Evolutionary conservation across 2,113 vertebrate species (phyloP).

Genomic region (Pteropus alecto): DNA sequence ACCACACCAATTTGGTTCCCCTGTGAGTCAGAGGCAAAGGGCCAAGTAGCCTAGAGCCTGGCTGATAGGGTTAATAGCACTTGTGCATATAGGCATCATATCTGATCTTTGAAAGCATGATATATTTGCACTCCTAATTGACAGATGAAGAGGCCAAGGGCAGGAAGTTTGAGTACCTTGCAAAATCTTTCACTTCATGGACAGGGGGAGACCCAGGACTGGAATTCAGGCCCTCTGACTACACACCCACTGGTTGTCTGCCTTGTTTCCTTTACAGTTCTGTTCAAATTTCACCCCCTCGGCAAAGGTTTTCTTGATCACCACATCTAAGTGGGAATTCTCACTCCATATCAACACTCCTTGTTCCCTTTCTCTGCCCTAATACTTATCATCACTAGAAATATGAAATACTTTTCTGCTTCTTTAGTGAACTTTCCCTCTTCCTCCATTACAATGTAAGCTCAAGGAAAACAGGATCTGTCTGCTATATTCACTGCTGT

Average conservation of each 20-base stretch:
- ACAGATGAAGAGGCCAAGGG: background rate
- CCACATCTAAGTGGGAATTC: background rate
- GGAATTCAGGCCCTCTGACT: background rate
- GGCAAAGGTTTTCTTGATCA: background rate
- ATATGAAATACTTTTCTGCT: background rate
- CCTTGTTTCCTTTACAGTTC: background rate
- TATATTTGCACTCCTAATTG: background rate
- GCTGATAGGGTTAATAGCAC: background rate
- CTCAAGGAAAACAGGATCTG: background rate
- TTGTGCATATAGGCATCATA: fast-evolving
- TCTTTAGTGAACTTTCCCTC: background rate
- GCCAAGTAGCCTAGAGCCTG: background rate
- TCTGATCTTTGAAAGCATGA: background rate
- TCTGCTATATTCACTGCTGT: background rate
- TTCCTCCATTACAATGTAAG: background rate
- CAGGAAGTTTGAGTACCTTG: background rate
- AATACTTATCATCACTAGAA: background rate
- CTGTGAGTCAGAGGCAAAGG: background rate
- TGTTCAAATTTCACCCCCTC: background rate
- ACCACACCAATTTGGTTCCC: fast-evolving
- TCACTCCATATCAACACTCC: background rate
- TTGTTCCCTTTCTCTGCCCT: fast-evolving
- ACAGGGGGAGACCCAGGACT: background rate
- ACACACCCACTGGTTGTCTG: background rate
- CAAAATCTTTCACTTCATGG: background rate